Conservation (phyloP, 92 coral and sea anemone species). For the Parazoanthus atlanticus region DNA sequence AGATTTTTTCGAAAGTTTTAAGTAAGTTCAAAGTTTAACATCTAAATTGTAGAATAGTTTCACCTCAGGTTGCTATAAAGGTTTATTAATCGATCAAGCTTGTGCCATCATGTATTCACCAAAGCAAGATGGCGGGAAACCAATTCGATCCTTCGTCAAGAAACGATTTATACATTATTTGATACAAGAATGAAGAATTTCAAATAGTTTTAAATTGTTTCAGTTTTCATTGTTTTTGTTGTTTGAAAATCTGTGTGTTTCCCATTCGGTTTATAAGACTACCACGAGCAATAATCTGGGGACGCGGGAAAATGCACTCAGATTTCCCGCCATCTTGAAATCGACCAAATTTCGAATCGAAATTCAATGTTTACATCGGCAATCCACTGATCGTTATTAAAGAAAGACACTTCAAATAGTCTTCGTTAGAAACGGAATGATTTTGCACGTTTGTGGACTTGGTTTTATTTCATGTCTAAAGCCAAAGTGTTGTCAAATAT, state of each 20-base stretch:
- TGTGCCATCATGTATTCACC: too few relatives aligned
- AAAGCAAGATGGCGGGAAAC: conserved; percentile 36
- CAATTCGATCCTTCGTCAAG: too few relatives aligned
- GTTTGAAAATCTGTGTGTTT: background rate
- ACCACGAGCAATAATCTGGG: too few relatives aligned
- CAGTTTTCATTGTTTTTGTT: background rate
- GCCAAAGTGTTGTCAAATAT: background rate
- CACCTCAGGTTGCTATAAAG: background rate
- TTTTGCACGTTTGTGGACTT: background rate
- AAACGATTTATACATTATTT: background rate
- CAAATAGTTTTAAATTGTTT: background rate
- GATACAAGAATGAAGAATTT: background rate
- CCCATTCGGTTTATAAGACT: background rate
- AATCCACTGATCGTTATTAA: background rate
- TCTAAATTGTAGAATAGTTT: background rate
- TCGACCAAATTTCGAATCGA: conserved; percentile 5
- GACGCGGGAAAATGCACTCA: conserved; percentile 6
- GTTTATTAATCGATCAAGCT: background rate
- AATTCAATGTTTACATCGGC: background rate
- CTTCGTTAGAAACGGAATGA: background rate
- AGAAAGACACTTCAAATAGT: background rate
- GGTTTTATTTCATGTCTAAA: background rate
- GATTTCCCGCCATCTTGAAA: conserved; percentile 44
- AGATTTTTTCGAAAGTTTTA: too few relatives aligned
- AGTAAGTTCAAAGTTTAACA: background rate